These are phyloP conservation scores for Sclerurus mexicanus DNA, from an alignment of 2,113 vertebrate genomes.

Conservation along the genomic window DNA sequence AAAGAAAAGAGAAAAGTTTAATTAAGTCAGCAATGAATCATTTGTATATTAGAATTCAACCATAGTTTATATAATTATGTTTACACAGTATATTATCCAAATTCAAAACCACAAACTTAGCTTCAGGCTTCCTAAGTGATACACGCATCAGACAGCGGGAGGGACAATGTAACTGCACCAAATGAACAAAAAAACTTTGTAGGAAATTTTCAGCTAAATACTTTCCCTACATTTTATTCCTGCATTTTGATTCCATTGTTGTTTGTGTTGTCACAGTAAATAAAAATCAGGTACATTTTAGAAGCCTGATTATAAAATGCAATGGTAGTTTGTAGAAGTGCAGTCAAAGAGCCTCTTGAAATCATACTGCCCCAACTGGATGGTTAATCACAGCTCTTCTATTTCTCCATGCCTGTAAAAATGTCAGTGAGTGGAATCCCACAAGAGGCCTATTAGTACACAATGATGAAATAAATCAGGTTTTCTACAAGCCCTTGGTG, in stretches of 20 bases:
- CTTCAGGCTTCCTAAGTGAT: neutral
- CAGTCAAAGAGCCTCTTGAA: neutral
- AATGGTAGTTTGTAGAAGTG: neutral
- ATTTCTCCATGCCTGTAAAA: slow-evolving; percentile 8
- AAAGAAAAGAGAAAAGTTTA: neutral
- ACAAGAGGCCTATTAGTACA: neutral
- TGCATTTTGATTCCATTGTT: neutral
- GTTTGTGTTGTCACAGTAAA: neutral
- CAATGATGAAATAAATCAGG: slow-evolving; percentile 8
- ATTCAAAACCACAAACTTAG: neutral
- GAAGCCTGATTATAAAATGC: neutral
- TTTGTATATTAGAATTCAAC: neutral
- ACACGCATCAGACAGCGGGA: neutral
- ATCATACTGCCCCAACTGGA: neutral
- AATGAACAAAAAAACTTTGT: neutral
- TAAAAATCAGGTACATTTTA: neutral
- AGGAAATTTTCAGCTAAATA: neutral
- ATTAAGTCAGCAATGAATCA: neutral
- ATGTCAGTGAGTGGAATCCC: neutral
- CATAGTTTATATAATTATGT: neutral
- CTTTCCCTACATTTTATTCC: neutral
- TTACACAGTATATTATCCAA: neutral
- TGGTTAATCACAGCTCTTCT: neutral
- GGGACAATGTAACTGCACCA: neutral
- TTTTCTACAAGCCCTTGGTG: neutral